Base-by-base conservation (phyloP, 2,888 invertebrate genomes). In the Azorinus chamasolen region DNA sequence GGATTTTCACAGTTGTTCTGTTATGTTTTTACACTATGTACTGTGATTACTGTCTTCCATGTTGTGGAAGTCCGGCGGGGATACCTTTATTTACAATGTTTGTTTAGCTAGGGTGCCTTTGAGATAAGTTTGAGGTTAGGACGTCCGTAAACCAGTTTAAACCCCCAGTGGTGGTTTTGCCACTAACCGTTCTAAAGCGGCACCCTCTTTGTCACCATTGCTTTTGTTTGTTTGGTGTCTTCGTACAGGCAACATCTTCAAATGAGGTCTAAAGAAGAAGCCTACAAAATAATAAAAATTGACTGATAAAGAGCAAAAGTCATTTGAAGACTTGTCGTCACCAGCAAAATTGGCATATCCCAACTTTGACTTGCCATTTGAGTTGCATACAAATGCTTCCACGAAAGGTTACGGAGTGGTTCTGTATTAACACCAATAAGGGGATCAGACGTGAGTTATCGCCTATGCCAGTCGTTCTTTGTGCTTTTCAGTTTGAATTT, bases 1-100 rank as follows among this genome's bases (percentile, higher is more conserved):
- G 12, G 37, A 76, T n/a, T 84, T 73, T 64, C 50, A 83, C 1
- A n/a, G 68, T 45, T 58, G 64, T 24, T 83, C 81, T 61, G 64
- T 69, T 16, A 39, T 59, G 12, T 75, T 79, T 43, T 74, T 78
- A 18, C 55, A 22, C 32, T 82, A 77, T 10, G 63, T 85, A n/a
- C n/a, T n/a, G n/a, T n/a, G n/a, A n/a, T n/a, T n/a, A n/a, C n/a
- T n/a, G n/a, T n/a, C n/a, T n/a, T n/a, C n/a, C n/a, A n/a, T n/a
- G n/a, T n/a, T n/a, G n/a, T n/a, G n/a, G n/a, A n/a, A n/a, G n/a
- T n/a, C n/a, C n/a, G n/a, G n/a, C n/a, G n/a, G n/a, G n/a, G n/a
- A n/a, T n/a, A n/a, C n/a, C n/a, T n/a, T n/a, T n/a, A n/a, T n/a
- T n/a, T n/a, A n/a, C n/a, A n/a, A n/a, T n/a, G n/a, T n/a, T n/a